A percentile compares a stretch with the other conserved stretches of the same genome.
Conservation (phyloP, 2,888 invertebrate genomes). For the Orchesella flavescens region DNA sequence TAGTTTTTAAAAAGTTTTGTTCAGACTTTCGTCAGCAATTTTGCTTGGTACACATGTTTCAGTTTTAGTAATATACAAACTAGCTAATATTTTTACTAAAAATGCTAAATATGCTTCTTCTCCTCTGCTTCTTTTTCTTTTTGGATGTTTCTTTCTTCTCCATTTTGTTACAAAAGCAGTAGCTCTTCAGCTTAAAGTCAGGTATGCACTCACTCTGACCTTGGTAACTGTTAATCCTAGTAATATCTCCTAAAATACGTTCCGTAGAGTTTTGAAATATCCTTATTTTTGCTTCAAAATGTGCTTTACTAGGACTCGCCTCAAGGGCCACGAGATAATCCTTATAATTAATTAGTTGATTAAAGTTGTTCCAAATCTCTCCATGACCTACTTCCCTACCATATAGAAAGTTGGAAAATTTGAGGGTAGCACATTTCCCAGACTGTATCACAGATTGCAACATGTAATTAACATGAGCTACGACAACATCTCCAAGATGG, state of each 20-base stretch:
- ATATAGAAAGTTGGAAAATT: slow-evolving; percentile 68
- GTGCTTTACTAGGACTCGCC: slow-evolving; percentile 64
- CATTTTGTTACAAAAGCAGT: slow-evolving; percentile 64
- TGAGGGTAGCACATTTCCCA: slow-evolving; percentile 61
- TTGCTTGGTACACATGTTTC: neutral
- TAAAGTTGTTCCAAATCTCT: slow-evolving; percentile 69
- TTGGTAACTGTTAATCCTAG: slow-evolving; percentile 69
- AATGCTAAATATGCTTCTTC: neutral
- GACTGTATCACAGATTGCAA: slow-evolving; percentile 57
- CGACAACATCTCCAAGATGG: slow-evolving; percentile 65
- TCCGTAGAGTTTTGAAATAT: slow-evolving; percentile 64
- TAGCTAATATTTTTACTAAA: neutral
- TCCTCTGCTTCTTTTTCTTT: neutral
- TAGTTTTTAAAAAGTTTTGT: no score
- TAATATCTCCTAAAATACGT: slow-evolving; percentile 65
- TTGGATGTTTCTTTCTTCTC: slow-evolving; percentile 14
- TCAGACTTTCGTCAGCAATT: no score
- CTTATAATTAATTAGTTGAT: slow-evolving; percentile 64
- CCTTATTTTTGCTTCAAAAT: slow-evolving; percentile 69
- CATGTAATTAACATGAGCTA: slow-evolving; percentile 64
- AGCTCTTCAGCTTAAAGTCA: slow-evolving; percentile 67
- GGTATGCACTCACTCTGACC: slow-evolving; percentile 69
- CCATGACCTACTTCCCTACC: slow-evolving; percentile 69
- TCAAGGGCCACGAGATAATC: slow-evolving; percentile 68
- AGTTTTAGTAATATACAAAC: neutral